Conservation (phyloP, 37 sponge, comb jelly and placozoan genomes). For the Ephydatia muelleri region DNA sequence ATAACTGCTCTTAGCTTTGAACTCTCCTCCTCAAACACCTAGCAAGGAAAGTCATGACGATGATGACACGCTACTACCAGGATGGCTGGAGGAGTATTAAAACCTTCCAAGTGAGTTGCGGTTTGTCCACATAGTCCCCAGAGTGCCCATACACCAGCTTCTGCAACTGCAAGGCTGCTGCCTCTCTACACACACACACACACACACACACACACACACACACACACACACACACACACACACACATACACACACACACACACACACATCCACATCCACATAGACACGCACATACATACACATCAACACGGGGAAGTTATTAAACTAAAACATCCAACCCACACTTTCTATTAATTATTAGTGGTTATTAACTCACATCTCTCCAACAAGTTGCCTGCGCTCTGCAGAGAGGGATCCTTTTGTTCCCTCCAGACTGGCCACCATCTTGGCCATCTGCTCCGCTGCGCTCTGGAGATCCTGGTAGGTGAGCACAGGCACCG, state of each 20-base stretch:
- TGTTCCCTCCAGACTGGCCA: slow-evolving; percentile 22
- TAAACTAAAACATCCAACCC: no score
- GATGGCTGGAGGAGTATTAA: neutral
- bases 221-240: neutral
- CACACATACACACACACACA: neutral
- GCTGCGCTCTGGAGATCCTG: slow-evolving; percentile 7
- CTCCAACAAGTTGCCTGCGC: neutral
- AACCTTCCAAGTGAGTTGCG: neutral
- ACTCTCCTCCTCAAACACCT: slow-evolving; percentile 31
- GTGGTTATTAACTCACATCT: slow-evolving; percentile 11
- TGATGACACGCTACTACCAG: neutral
- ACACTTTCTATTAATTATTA: neutral
- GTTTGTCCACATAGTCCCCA: neutral
- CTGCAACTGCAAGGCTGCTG: neutral
- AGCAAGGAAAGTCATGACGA: neutral
- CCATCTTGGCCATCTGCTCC: slow-evolving; percentile 35
- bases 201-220: neutral
- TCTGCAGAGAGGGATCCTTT: slow-evolving; percentile 7
- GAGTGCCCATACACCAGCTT: slow-evolving; percentile 20
- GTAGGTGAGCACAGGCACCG: slow-evolving; percentile 13
- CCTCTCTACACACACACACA: slow-evolving; percentile 9
- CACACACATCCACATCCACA: neutral
- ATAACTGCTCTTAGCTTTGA: slow-evolving; percentile 26
- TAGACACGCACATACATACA: neutral
- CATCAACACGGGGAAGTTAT: neutral